Conservation (phyloP, 2,888 invertebrate genomes). For the Cremastobaeus sp. region DNA sequence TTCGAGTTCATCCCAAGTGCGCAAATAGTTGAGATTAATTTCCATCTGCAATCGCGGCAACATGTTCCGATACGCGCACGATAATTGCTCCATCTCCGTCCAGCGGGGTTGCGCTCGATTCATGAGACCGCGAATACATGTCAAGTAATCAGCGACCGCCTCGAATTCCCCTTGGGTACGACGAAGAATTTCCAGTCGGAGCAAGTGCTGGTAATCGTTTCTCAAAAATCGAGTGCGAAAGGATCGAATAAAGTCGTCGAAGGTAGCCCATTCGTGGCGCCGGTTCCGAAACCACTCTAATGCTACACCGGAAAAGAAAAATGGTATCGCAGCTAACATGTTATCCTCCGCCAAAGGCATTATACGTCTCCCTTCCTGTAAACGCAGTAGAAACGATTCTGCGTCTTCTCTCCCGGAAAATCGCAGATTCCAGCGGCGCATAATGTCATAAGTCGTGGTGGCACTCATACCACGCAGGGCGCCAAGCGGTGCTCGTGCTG, state of each 20-base stretch:
- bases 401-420: slow-evolving; percentile 22
- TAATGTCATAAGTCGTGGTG: neutral
- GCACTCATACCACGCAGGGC: no score
- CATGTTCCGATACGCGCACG: slow-evolving; percentile 12
- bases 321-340: neutral
- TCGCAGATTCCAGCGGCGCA: slow-evolving; percentile 23
- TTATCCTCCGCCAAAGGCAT: slow-evolving; percentile 7
- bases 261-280: neutral
- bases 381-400: slow-evolving; percentile 5
- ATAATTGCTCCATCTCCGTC: neutral
- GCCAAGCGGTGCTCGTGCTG: no score
- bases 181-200: slow-evolving; percentile 1
- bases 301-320: slow-evolving; percentile 17
- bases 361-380: slow-evolving; percentile 3
- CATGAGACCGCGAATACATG: slow-evolving; percentile 9
- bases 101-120: neutral
- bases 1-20: neutral
- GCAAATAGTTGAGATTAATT: neutral
- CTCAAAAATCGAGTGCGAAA: neutral
- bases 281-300: slow-evolving; percentile 11
- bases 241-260: neutral
- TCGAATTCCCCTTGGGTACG: slow-evolving; percentile 15
- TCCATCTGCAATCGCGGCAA: slow-evolving; percentile 9
- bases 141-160: neutral
- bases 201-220: neutral